Conservation (phyloP, 2,888 invertebrate genomes). For the Spodoptera exigua region DNA sequence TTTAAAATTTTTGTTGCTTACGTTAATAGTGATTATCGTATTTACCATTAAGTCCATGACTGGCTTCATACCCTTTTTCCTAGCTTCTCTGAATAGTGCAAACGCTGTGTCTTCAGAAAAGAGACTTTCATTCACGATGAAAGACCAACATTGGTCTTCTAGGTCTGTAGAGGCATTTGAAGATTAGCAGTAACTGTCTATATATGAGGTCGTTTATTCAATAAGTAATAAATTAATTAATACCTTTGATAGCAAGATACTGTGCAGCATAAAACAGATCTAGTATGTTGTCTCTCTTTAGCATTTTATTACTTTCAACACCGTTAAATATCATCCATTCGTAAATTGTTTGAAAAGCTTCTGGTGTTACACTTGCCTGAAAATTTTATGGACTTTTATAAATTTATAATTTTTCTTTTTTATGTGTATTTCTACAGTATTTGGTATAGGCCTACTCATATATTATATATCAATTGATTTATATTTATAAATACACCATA, state of each 20-base stretch:
- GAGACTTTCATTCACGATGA: constrained; percentile 91
- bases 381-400: too few relatives aligned
- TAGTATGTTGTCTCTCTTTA: constrained; percentile 92
- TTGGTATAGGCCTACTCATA: too few relatives aligned
- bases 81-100: constrained; percentile 90
- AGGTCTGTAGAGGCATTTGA: constrained; percentile 85
- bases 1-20: too few relatives aligned
- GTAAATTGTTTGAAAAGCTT: constrained; percentile 92
- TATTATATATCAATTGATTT: too few relatives aligned
- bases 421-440: too few relatives aligned
- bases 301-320: constrained; percentile 90
- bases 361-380: constrained; percentile 82
- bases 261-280: constrained; percentile 93
- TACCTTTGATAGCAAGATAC: constrained; percentile 92
- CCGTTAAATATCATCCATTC: constrained; percentile 94
- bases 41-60: constrained; percentile 91
- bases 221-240: not conserved
- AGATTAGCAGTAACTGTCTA: too few relatives aligned
- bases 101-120: constrained; percentile 94
- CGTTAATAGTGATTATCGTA: too few relatives aligned
- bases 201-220: too few relatives aligned
- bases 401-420: too few relatives aligned
- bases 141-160: constrained; percentile 93
- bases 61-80: constrained; percentile 86
- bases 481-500: too few relatives aligned